phyloP scores from a whole-genome alignment of 2,113 vertebrate species.

The Melanostigma gelatinosum region DNA sequence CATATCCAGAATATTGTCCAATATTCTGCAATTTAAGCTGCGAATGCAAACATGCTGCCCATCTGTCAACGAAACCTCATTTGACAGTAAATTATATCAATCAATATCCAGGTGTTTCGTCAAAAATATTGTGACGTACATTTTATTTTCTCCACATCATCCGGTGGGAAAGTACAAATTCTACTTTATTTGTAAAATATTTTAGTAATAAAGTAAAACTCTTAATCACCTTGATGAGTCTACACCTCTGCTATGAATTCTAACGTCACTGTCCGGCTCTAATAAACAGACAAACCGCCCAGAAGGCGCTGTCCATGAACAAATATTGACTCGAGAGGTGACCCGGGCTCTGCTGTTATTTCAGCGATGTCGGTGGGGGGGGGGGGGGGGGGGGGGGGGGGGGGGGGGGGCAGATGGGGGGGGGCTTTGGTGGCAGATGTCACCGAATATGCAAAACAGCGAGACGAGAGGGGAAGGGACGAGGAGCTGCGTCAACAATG shows the following conservation, averaged over 20 bases:
- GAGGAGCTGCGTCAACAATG: conserved; percentile 15
- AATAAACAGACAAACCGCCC: neutral
- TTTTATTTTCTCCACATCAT: no score
- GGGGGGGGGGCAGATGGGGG: no score
- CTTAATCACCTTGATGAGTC: neutral
- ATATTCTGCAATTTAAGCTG: neutral
- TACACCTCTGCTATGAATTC: neutral
- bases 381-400: no score
- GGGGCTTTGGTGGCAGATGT: conserved; percentile 62
- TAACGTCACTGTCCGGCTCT: neutral
- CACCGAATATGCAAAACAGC: conserved; percentile 50
- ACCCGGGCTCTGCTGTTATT: conserved; percentile 43
- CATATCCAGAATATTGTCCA: neutral
- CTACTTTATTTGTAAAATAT: neutral
- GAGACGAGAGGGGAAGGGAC: neutral
- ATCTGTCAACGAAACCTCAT: neutral
- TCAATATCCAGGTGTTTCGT: no score
- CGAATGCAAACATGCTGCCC: neutral
- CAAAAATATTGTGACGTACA: no score
- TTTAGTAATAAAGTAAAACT: no score
- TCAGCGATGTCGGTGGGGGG: conserved; percentile 16
- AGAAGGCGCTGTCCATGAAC: conserved; percentile 33
- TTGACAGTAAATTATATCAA: no score
- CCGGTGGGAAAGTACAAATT: no score
- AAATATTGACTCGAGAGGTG: conserved; percentile 63